These are phyloP conservation scores for Charina bottae DNA, from an alignment of 2,113 vertebrate species.

Conservation along the genomic window DNA sequence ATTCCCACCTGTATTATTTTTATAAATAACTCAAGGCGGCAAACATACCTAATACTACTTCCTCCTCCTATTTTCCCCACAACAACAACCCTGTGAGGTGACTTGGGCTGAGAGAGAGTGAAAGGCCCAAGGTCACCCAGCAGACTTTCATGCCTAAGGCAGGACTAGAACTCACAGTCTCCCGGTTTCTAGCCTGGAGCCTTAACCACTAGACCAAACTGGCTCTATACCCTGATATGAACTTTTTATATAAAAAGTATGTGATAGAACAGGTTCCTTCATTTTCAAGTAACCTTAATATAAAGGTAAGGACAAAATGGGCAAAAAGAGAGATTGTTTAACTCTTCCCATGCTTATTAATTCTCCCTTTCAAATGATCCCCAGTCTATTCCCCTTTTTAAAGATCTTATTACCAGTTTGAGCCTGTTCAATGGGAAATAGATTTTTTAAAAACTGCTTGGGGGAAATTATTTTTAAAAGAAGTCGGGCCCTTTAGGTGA, in stretches of 20 bases:
- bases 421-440: background rate
- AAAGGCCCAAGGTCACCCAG: too few relatives aligned
- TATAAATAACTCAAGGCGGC: too few relatives aligned
- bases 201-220: too few relatives aligned
- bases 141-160: too few relatives aligned
- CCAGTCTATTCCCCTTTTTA: background rate
- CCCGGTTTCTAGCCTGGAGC: too few relatives aligned
- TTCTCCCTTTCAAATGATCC: background rate
- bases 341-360: background rate
- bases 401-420: background rate
- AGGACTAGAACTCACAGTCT: too few relatives aligned
- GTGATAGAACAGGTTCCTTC: background rate
- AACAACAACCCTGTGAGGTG: too few relatives aligned
- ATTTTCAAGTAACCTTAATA: background rate
- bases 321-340: background rate
- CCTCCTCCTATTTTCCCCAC: too few relatives aligned
- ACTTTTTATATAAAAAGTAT: background rate
- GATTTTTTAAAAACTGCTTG: background rate
- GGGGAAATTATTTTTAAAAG: background rate
- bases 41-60: too few relatives aligned
- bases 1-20: too few relatives aligned
- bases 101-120: too few relatives aligned
- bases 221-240: background rate
- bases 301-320: background rate
- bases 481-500: background rate